Percentiles rank a stretch among this genome's conserved stretches.
phyloP scores from a whole-genome alignment of 2,113 vertebrate species.

The Seriola dumerili region DNA sequence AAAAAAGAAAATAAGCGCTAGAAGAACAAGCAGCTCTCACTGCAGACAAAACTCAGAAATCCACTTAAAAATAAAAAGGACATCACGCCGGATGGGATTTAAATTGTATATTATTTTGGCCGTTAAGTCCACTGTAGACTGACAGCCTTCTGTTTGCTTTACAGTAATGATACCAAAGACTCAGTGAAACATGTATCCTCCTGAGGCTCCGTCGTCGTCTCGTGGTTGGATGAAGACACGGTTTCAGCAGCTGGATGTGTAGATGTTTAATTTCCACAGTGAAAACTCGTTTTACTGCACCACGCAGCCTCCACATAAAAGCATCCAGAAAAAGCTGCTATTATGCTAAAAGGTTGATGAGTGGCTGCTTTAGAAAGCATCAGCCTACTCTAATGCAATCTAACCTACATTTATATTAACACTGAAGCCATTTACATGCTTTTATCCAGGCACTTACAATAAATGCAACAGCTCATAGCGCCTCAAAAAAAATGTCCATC shows the following conservation, averaged over 20 bases:
- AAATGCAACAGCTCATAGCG: neutral
- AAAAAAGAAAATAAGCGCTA: too few relatives aligned
- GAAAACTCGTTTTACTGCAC: neutral
- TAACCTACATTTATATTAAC: slow-evolving; percentile 7
- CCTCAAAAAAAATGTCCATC: neutral
- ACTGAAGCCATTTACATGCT: slow-evolving; percentile 4
- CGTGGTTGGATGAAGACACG: neutral
- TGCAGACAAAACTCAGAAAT: too few relatives aligned
- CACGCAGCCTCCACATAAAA: slow-evolving; percentile 4
- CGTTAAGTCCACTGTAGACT: too few relatives aligned
- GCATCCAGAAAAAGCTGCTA: slow-evolving; percentile 5
- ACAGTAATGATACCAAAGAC: neutral
- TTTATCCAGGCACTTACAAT: neutral
- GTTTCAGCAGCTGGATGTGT: neutral
- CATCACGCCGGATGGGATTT: too few relatives aligned
- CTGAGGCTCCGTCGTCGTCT: neutral
- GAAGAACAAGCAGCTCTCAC: too few relatives aligned
- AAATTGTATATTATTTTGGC: too few relatives aligned
- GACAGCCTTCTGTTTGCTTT: neutral
- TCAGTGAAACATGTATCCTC: too few relatives aligned
- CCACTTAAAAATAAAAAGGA: too few relatives aligned
- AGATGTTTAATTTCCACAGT: neutral
- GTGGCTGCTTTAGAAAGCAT: slow-evolving; percentile 17
- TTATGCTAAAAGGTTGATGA: slow-evolving; percentile 29
- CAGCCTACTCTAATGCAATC: neutral